These are phyloP conservation scores for Phrynosoma blainvillii DNA, from an alignment of 2,113 vertebrate species.

Conservation along the genomic window DNA sequence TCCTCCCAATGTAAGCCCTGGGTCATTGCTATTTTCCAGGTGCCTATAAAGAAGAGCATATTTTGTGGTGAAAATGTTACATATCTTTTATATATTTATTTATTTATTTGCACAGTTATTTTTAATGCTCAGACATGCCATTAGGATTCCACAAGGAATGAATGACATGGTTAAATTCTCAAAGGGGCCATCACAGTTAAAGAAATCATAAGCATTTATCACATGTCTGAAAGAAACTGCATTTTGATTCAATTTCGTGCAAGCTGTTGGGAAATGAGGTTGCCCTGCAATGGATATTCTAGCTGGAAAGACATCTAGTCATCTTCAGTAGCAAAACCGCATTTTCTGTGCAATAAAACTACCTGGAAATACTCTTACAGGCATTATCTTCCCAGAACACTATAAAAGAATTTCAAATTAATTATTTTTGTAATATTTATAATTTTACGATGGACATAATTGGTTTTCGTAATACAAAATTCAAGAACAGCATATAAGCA, in stretches of 20 bases:
- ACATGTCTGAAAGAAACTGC: no score
- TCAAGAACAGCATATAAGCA: neutral
- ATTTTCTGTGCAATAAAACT: neutral
- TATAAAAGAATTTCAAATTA: neutral
- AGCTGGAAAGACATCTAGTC: neutral
- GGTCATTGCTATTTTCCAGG: conserved; percentile 83
- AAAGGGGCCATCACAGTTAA: neutral
- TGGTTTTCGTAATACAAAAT: neutral
- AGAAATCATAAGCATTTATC: neutral
- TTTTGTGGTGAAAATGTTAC: neutral
- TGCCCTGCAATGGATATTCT: neutral
- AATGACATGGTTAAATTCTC: neutral
- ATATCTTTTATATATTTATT: neutral
- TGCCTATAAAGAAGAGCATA: conserved; percentile 74
- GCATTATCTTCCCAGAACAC: neutral
- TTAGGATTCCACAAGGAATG: neutral
- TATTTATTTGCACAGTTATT: neutral
- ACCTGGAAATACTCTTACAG: neutral
- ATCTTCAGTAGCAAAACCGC: neutral
- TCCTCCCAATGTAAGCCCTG: conserved; percentile 88
- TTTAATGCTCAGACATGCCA: neutral
- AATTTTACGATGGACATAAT: neutral
- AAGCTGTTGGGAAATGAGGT: neutral
- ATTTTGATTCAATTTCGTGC: neutral
- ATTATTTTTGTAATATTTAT: neutral